Evolutionary conservation across 2,113 vertebrate genomes (phyloP).

Genomic region (Mormyrus lacerda): DNA sequence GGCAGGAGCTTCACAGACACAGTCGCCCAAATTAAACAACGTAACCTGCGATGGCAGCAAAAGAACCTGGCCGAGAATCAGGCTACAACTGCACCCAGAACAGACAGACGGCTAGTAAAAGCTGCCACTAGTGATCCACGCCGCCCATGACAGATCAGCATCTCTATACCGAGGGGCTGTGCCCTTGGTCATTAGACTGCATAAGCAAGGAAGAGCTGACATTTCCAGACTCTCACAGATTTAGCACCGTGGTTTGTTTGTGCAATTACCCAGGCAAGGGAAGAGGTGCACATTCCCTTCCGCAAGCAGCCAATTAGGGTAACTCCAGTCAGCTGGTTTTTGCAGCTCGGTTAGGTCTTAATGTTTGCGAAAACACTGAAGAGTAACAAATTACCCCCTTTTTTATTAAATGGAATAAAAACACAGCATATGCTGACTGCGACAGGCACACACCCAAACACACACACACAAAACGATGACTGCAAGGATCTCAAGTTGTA

Average conservation of each 20-base stretch:
- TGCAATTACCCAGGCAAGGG: background rate
- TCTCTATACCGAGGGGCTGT: background rate
- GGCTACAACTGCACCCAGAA: background rate
- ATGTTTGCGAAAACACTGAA: background rate
- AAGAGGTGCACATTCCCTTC: background rate
- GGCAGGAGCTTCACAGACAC: background rate
- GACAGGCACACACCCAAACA: background rate
- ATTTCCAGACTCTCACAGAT: background rate
- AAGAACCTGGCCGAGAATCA: background rate
- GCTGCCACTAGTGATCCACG: background rate
- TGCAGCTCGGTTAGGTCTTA: background rate
- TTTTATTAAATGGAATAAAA: slow-evolving; percentile 2
- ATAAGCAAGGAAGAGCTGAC: background rate
- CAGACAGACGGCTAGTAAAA: background rate
- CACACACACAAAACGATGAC: background rate
- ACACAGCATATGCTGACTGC: background rate
- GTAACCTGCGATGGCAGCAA: background rate
- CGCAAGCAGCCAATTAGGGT: background rate
- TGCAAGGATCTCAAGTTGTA: background rate
- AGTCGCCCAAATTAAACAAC: background rate
- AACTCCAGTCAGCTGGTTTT: background rate
- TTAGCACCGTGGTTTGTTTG: background rate
- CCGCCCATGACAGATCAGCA: background rate
- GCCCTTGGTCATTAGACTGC: background rate
- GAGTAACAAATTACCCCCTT: background rate